phyloP scores from a whole-genome alignment of 1,140 invertebrate species.

The Sinonovacula constricta region DNA sequence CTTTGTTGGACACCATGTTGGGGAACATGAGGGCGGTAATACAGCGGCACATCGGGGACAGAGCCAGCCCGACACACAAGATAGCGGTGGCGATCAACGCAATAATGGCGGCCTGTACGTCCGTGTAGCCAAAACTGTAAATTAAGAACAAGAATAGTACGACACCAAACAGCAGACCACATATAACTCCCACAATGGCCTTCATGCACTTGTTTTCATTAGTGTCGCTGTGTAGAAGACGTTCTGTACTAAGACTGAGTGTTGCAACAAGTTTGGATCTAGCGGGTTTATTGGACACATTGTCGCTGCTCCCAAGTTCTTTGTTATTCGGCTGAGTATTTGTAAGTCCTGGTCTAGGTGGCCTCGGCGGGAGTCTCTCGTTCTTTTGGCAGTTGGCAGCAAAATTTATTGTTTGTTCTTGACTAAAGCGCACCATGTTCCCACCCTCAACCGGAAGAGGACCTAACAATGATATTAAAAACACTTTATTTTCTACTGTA shows the following conservation, averaged over 20 bases:
- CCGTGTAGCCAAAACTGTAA: slow-evolving; percentile 26
- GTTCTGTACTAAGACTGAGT: slow-evolving; percentile 37
- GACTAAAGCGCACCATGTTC: too few relatives aligned
- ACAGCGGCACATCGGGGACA: slow-evolving; percentile 19
- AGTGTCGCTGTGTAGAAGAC: slow-evolving; percentile 4
- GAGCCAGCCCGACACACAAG: slow-evolving; percentile 15
- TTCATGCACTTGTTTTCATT: slow-evolving; percentile 21
- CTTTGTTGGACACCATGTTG: slow-evolving; percentile 30
- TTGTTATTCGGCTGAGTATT: not conserved
- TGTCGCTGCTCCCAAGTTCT: not conserved
- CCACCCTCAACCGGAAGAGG: too few relatives aligned
- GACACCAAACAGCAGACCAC: slow-evolving; percentile 9
- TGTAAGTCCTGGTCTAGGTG: too few relatives aligned
- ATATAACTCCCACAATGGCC: slow-evolving; percentile 16
- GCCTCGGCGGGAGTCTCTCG: too few relatives aligned
- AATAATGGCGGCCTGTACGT: slow-evolving; percentile 24
- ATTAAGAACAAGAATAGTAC: slow-evolving; percentile 15
- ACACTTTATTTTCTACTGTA: too few relatives aligned
- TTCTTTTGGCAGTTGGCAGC: too few relatives aligned
- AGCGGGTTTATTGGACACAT: not conserved
- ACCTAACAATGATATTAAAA: too few relatives aligned
- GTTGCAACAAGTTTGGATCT: not conserved
- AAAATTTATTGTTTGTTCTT: too few relatives aligned
- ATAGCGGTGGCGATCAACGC: slow-evolving; percentile 4
- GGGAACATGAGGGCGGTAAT: slow-evolving; percentile 27